Percentiles rank a stretch among this genome's conserved stretches.
Conservation (phyloP, 2,797 vertebrate genomes). For the Vespertilio murinus region DNA sequence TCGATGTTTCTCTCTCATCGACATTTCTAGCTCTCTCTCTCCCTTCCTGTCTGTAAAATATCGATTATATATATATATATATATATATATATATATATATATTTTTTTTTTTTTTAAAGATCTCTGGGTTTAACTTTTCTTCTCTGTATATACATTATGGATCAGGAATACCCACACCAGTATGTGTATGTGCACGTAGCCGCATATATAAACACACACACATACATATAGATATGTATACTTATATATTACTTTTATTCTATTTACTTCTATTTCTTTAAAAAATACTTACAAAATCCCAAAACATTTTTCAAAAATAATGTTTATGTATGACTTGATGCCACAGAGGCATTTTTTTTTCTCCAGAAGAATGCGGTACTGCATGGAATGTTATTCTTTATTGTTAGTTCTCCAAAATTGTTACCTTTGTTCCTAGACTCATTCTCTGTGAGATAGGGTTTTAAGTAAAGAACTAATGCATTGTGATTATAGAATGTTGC, state of each 20-base stretch:
- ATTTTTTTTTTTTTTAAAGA: no score
- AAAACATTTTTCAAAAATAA: background rate
- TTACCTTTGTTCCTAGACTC: background rate
- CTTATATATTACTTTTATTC: background rate
- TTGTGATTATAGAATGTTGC: background rate
- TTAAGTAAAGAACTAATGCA: background rate
- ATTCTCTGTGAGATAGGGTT: background rate
- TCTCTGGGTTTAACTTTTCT: background rate
- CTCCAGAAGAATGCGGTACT: background rate
- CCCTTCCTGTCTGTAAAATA: no score
- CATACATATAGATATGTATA: background rate
- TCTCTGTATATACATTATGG: background rate
- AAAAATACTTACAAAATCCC: background rate
- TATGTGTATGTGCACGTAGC: no score
- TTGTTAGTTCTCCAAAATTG: background rate
- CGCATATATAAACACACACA: background rate
- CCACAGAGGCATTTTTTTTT: background rate
- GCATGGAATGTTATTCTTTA: background rate
- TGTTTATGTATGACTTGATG: background rate
- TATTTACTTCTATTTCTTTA: background rate
- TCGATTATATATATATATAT: no score
- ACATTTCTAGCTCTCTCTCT: no score
- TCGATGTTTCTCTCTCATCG: no score
- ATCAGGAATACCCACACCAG: background rate
- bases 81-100: no score